Percentiles rank a stretch among this genome's conserved stretches.
These are phyloP conservation scores for Hecatera dysodea DNA, from an alignment of 2,888 invertebrate genomes.

Conservation along the genomic window DNA sequence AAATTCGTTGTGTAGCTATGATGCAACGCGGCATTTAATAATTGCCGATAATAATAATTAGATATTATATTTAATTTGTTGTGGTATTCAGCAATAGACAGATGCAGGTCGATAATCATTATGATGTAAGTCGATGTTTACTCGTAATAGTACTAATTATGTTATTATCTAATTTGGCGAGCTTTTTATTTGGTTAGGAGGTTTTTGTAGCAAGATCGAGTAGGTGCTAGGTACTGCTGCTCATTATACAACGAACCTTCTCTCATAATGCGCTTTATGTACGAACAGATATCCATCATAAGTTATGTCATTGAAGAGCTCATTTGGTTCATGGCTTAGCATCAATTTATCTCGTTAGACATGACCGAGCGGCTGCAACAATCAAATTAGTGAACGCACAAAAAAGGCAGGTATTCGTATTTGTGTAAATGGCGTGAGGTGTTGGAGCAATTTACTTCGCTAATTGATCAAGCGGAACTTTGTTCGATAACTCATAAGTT, in stretches of 20 bases:
- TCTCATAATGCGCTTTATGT: conserved; percentile 9
- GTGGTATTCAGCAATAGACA: conserved; percentile 38
- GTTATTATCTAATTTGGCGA: conserved; percentile 53
- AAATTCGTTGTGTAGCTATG: conserved; percentile 54
- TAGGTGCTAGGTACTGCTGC: too few relatives aligned
- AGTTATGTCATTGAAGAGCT: conserved; percentile 58
- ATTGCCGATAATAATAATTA: conserved; percentile 57
- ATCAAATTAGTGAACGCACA: conserved; percentile 53
- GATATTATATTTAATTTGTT: conserved; percentile 54
- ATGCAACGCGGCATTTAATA: conserved; percentile 59
- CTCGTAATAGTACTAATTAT: conserved; percentile 48
- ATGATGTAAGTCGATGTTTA: conserved; percentile 58
- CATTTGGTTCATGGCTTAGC: conserved; percentile 55
- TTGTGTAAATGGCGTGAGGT: conserved; percentile 47
- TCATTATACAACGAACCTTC: conserved; percentile 37
- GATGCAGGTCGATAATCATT: conserved; percentile 53
- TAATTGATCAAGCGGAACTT: conserved; percentile 67
- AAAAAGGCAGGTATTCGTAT: conserved; percentile 49
- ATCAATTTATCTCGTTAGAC: conserved; percentile 62
- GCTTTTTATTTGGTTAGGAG: conserved; percentile 25
- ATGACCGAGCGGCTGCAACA: conserved; percentile 56
- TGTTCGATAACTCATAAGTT: conserved; percentile 64
- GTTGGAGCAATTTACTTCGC: conserved; percentile 57
- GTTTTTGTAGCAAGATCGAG: conserved; percentile 19
- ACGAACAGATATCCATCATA: conserved; percentile 33